A percentile compares a stretch with the other conserved stretches of the same genome.
Evolutionary conservation across 2,797 vertebrate genomes (phyloP).

Genomic region (Hipposideros larvatus): DNA sequence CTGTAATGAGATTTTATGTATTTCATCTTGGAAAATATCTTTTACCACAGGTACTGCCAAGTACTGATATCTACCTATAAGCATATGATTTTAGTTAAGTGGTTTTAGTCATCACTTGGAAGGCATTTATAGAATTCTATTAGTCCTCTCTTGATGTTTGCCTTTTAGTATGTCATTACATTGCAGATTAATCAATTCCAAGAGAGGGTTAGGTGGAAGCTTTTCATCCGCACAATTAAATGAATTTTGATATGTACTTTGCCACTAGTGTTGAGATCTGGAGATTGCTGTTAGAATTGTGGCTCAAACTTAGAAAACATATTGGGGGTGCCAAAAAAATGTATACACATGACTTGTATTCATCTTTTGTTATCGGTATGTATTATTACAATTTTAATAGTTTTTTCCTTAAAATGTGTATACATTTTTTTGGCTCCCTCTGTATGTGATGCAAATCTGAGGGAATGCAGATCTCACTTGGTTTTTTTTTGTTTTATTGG

Average conservation of each 20-base stretch:
- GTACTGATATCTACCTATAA: background rate
- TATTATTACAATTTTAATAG: no score
- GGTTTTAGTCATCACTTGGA: constrained; percentile 26
- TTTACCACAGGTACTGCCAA: background rate
- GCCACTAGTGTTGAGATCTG: background rate
- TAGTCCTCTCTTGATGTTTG: background rate
- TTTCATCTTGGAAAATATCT: constrained; percentile 52
- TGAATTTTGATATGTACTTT: background rate
- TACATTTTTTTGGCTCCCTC: no score
- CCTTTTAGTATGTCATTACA: constrained; percentile 5
- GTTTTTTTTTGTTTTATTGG: background rate
- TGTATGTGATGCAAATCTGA: background rate
- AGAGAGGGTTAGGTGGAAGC: background rate
- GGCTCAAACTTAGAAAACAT: constrained; percentile 27
- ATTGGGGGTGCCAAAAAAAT: no score
- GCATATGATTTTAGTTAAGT: constrained; percentile 38
- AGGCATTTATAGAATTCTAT: background rate
- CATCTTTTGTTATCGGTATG: no score
- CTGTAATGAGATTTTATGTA: background rate
- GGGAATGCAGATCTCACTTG: constrained; percentile 28
- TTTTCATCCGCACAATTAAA: background rate
- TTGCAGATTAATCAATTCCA: background rate
- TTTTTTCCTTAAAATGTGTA: no score
- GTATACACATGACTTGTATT: no score
- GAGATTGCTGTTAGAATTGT: background rate